A percentile compares a stretch with the other conserved stretches of the same genome.
These are phyloP conservation scores for Geophilus truncorum DNA, from an alignment of 2,888 invertebrate species.

Conservation along the genomic window DNA sequence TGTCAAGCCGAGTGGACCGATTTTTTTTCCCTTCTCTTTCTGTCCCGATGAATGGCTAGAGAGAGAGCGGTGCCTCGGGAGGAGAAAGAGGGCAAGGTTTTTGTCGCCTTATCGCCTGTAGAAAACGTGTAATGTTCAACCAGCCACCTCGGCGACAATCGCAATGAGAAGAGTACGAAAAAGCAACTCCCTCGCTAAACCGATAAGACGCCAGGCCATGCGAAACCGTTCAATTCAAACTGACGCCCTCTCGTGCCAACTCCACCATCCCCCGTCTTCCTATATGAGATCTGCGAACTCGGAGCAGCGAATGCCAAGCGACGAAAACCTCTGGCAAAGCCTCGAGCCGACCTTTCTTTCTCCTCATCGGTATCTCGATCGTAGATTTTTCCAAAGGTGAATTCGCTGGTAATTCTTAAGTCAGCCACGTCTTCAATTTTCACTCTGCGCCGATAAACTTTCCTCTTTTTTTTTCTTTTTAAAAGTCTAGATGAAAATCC, in stretches of 20 bases:
- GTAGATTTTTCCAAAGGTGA: constrained; percentile 7
- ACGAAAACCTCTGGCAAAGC: constrained; percentile 1
- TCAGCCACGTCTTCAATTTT: constrained; percentile 16
- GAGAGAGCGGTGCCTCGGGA: not conserved
- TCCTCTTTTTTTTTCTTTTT: not conserved
- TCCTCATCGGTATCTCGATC: not conserved
- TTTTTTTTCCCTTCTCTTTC: not conserved
- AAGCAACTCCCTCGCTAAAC: not conserved
- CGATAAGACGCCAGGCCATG: constrained; percentile 7
- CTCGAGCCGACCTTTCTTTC: not conserved
- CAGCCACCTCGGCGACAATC: not conserved
- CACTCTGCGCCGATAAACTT: not conserved
- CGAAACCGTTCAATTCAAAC: constrained; percentile 14
- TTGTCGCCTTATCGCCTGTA: constrained; percentile 10
- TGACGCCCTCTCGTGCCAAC: not conserved
- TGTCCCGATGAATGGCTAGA: not conserved
- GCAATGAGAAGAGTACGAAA: constrained; percentile 7
- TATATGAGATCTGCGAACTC: not conserved
- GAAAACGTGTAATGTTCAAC: constrained; percentile 1
- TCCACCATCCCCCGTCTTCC: not conserved
- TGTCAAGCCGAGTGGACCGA: not conserved
- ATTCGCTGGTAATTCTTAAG: constrained; percentile 17
- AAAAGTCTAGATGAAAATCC: no score
- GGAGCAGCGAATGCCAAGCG: not conserved
- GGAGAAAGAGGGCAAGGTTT: not conserved